phyloP scores from a whole-genome alignment of 2,113 vertebrate species.

The Galeopterus variegatus region DNA sequence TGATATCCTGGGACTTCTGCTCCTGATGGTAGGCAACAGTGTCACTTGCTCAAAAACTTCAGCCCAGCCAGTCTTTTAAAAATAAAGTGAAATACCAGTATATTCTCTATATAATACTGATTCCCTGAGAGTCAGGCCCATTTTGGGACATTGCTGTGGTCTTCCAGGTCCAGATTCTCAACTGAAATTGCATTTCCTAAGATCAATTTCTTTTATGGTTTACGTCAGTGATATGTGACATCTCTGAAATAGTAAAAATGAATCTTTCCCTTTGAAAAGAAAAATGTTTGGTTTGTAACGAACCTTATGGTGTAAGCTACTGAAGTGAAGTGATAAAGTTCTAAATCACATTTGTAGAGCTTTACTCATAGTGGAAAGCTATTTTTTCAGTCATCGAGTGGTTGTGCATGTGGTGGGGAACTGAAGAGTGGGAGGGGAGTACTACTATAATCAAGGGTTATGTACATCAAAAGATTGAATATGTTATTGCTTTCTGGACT shows the following conservation, averaged over 20 bases:
- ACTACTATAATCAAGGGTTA: background rate
- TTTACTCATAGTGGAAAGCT: slow-evolving; percentile 16
- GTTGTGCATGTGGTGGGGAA: background rate
- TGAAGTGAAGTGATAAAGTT: background rate
- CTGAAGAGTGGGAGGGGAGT: background rate
- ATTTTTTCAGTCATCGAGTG: background rate
- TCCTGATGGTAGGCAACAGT: background rate
- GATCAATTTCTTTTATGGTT: slow-evolving; percentile 52
- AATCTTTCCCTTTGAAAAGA: slow-evolving; percentile 57
- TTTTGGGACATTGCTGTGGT: background rate
- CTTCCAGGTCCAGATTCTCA: background rate
- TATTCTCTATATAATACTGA: background rate
- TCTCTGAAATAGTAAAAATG: slow-evolving; percentile 60
- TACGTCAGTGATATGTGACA: slow-evolving; percentile 33
- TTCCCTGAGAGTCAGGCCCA: background rate
- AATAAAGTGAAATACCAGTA: background rate
- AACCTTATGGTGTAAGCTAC: background rate
- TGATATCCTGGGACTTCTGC: background rate
- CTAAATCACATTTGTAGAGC: slow-evolving; percentile 32
- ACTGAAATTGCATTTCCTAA: slow-evolving; percentile 53
- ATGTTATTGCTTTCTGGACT: background rate
- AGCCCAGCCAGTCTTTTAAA: background rate
- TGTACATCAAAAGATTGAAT: background rate
- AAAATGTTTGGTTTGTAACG: slow-evolving; percentile 1
- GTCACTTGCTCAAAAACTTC: background rate